Conservation (phyloP, 2,113 vertebrate genomes). For the Mellivora capensis region DNA sequence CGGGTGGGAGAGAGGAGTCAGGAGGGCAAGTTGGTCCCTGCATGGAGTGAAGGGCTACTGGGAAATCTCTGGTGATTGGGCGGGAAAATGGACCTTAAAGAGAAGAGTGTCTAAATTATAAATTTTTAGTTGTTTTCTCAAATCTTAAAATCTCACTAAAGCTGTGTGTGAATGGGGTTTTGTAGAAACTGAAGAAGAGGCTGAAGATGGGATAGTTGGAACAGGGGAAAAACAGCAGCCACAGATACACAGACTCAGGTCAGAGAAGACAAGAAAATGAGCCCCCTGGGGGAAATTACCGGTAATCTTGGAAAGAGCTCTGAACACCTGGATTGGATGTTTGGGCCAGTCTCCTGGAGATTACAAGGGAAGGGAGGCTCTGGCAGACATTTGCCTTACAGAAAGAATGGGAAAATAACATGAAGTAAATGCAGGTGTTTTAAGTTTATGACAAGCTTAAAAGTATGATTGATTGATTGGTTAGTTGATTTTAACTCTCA, state of each 20-base stretch:
- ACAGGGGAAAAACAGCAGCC: not conserved
- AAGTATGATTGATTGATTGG: not conserved
- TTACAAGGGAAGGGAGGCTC: not conserved
- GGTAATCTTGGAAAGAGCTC: not conserved
- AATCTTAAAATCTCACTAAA: slow-evolving; percentile 18
- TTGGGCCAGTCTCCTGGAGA: not conserved
- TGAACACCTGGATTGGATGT: not conserved
- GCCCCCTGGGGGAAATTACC: not conserved
- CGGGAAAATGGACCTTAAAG: not conserved
- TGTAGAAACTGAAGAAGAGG: not conserved
- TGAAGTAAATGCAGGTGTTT: not conserved
- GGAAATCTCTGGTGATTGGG: not conserved
- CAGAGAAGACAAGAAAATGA: not conserved
- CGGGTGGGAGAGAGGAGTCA: not conserved
- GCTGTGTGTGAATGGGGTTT: not conserved
- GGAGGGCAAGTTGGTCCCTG: not conserved
- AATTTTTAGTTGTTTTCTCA: not conserved
- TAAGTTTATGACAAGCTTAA: slow-evolving; percentile 6
- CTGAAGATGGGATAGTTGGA: not conserved
- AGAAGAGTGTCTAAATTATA: not conserved
- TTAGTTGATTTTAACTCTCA: not conserved
- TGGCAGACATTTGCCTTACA: not conserved
- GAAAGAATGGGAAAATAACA: not conserved
- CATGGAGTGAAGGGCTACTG: not conserved
- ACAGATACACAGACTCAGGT: not conserved